phyloP scores from a whole-genome alignment of 2,797 vertebrate genomes.

The Gorsachius magnificus region DNA sequence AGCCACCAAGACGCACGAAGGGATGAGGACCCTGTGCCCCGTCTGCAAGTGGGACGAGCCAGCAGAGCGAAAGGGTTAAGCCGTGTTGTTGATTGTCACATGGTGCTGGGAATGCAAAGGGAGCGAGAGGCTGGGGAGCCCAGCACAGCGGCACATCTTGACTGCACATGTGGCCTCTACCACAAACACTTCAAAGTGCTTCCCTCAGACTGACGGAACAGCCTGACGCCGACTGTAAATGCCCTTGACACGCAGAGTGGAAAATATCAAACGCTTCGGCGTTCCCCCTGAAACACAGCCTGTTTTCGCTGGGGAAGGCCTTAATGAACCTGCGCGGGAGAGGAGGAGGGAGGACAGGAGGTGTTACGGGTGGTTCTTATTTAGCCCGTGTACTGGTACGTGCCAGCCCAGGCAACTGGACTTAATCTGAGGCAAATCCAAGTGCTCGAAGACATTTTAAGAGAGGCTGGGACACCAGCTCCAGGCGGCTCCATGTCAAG shows the following conservation, averaged over 20 bases:
- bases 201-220: slow-evolving; percentile 91
- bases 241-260: slow-evolving; percentile 95
- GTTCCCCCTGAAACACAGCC: slow-evolving; percentile 72
- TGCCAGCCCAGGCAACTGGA: slow-evolving; percentile 18
- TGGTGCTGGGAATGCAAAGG: slow-evolving; percentile 86
- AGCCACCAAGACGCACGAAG: rapidly evolving
- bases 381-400: slow-evolving; percentile 51
- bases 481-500: slow-evolving; percentile 49
- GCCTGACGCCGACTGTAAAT: slow-evolving; percentile 98
- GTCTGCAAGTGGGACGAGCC: not conserved
- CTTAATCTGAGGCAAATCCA: slow-evolving; percentile 41
- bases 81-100: slow-evolving; percentile 92
- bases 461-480: slow-evolving; percentile 12
- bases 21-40: rapidly evolving
- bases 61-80: slow-evolving; percentile 83
- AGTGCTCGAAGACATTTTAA: slow-evolving; percentile 40
- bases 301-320: slow-evolving; percentile 70
- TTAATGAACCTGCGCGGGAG: slow-evolving; percentile 74
- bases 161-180: slow-evolving; percentile 95
- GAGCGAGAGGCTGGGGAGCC: slow-evolving; percentile 70
- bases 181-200: slow-evolving; percentile 97
- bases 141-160: slow-evolving; percentile 88
- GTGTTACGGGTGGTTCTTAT: slow-evolving; percentile 72
- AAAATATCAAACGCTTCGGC: slow-evolving; percentile 90
- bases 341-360: slow-evolving; percentile 35